Base-by-base conservation (phyloP, 1,140 invertebrate genomes). In the Campoletis sonorensis region DNA sequence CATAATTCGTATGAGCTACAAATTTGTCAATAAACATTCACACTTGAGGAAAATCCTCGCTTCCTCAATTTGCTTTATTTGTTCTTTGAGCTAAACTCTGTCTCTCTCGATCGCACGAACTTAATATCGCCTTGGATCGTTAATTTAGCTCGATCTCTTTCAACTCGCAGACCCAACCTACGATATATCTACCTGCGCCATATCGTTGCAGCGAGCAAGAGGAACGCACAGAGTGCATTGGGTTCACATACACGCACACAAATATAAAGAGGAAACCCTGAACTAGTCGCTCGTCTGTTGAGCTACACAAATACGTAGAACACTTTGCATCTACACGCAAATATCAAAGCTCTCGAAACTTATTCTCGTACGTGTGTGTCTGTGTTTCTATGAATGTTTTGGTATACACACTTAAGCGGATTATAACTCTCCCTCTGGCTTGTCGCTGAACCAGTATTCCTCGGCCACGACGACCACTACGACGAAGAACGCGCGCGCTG, bases 391-490 rank as follows among this genome's bases (percentile, higher is more conserved):
- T 15, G 3, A 70, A 33, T 70, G 67, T 67, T 61, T 77, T 58
- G 30, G 73, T 78, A 26, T 68, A 80, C n/a, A 80, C n/a, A 79
- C 76, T 79, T 83, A 79, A 86, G 85, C 82, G 86, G 84, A 88
- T 87, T 86, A 82, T 84, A 86, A 85, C 84, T 85, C 85, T 81
- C 82, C 79, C 54, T 68, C 79, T 73, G 78, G 87, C 79, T 87
- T 87, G 88, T 90, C 88, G 89, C 88, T 90, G 90, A 90, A 91
- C 89, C 87, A 90, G 87, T 90, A 89, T 89, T 86, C 86, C 86
- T 86, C 73, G 68, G 61, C 79, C 54, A 67, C 79, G 79, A 68
- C 64, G 58, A 70, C 71, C 18, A 75, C 80, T 72, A 68, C 80
- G 79, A 70, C 67, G 58, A 70, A 23, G 79, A 64, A 37, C 37